Base-by-base conservation (phyloP, 1,140 invertebrate genomes). In the Sycobia sp. region DNA sequence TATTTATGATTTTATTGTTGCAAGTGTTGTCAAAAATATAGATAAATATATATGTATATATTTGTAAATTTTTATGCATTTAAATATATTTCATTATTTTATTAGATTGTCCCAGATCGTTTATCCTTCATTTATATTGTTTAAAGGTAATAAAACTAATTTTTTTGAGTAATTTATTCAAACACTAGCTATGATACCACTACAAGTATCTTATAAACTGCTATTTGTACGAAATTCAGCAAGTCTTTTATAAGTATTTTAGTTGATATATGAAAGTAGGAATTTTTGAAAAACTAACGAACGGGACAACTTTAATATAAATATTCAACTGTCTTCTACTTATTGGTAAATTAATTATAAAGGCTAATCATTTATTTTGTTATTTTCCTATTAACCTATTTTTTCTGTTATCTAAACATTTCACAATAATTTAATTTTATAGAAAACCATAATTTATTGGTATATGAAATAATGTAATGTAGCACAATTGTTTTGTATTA, bases 361-460 rank as follows among this genome's bases (percentile, higher is more conserved):
- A 73, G 75, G 68, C 73, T 78, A 78, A 77, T 76, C 67, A 72
- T 77, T 76, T 75, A 81, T 57, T 78, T 80, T 77, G 72, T 80
- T 80, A 79, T 65, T 81, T 71, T 75, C 74, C 78, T 80, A 82
- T 80, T 80, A 81, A 61, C 75, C 79, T 80, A 82, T 71, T 72
- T 62, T 62, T 62, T 47, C 23, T 59, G 56, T 63, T 76, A 79
- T 71, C 74, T 78, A 80, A 77, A 80, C 77, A 80, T 80, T 75
- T 76, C 73, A 76, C 70, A 79, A 80, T 79, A 79, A 80, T 79
- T 80, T 79, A 82, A 73, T 72, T 73, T 69, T 62, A 69, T 73
- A 67, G n/a, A 67, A 72, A 67, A 70, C 68, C 58, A 80, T 78
- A 77, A 79, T 79, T 79, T 78, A 81, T 73, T 71, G 71, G 67